phyloP scores from a whole-genome alignment of 2,888 invertebrate species.

The Drosophila suboccidentalis region DNA sequence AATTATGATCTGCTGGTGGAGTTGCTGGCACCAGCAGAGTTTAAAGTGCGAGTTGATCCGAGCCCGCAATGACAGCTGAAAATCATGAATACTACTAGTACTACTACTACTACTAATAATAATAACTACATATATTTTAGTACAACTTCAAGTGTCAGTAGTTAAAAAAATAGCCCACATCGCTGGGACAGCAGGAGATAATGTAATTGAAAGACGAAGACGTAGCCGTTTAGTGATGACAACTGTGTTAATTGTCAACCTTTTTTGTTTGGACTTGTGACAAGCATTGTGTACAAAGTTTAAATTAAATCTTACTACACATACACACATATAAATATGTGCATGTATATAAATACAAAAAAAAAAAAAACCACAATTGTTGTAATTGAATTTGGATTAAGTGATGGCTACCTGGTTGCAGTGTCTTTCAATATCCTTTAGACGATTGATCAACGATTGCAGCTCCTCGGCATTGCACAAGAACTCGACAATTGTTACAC shows the following conservation, averaged over 20 bases:
- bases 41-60: constrained; percentile 19
- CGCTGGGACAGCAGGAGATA: constrained; percentile 4
- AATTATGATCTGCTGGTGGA: constrained; percentile 78
- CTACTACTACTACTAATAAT: background rate
- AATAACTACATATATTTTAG: constrained; percentile 19
- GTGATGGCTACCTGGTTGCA: constrained; percentile 75
- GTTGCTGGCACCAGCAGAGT: constrained; percentile 51
- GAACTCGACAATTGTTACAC: constrained; percentile 83
- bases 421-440: constrained; percentile 85
- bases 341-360: constrained; percentile 11
- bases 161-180: constrained; percentile 4
- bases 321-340: constrained; percentile 10
- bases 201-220: constrained; percentile 15
- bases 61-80: constrained; percentile 35
- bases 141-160: constrained; percentile 26
- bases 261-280: constrained; percentile 40
- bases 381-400: constrained; percentile 23
- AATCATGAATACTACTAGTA: background rate
- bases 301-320: constrained; percentile 32
- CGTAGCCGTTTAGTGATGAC: constrained; percentile 46
- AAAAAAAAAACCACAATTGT: background rate
- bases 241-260: constrained; percentile 54
- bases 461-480: constrained; percentile 85
- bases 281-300: constrained; percentile 33
- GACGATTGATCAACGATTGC: constrained; percentile 84